A percentile compares a stretch with the other conserved stretches of the same genome.
phyloP scores from a whole-genome alignment of 1,140 invertebrate species.

The Tachypleus tridentatus region DNA sequence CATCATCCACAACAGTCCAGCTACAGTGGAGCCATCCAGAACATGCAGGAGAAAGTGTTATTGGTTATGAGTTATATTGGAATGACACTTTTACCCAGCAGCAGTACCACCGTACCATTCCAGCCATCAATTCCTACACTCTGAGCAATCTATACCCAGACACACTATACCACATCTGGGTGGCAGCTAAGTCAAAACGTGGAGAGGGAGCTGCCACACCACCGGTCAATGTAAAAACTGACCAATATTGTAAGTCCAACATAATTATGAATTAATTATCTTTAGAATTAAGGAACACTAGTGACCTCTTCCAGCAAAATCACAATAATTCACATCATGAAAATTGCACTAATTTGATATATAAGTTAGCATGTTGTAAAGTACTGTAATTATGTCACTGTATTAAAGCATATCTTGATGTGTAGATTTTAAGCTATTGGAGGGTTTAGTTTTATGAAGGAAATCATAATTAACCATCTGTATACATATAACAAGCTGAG shows the following conservation, averaged over 20 bases:
- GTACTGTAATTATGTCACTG: no score
- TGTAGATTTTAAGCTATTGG: no score
- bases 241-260: slow-evolving; percentile 81
- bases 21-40: slow-evolving; percentile 79
- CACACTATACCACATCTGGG: slow-evolving; percentile 90
- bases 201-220: slow-evolving; percentile 90
- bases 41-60: slow-evolving; percentile 80
- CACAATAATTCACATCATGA: no score
- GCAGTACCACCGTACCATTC: slow-evolving; percentile 53
- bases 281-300: no score
- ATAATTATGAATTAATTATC: no score
- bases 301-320: no score
- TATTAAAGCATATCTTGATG: no score
- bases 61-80: slow-evolving; percentile 92
- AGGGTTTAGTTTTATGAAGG: no score
- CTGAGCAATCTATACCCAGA: slow-evolving; percentile 82
- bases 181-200: slow-evolving; percentile 76
- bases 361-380: no score
- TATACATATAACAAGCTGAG: no score
- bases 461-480: no score
- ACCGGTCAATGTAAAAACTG: slow-evolving; percentile 84
- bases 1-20: slow-evolving; percentile 61
- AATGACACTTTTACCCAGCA: slow-evolving; percentile 84
- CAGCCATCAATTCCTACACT: slow-evolving; percentile 67
- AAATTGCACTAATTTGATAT: no score